These are phyloP conservation scores for Euleptes europaea DNA, from an alignment of 2,113 vertebrate species.

Conservation along the genomic window DNA sequence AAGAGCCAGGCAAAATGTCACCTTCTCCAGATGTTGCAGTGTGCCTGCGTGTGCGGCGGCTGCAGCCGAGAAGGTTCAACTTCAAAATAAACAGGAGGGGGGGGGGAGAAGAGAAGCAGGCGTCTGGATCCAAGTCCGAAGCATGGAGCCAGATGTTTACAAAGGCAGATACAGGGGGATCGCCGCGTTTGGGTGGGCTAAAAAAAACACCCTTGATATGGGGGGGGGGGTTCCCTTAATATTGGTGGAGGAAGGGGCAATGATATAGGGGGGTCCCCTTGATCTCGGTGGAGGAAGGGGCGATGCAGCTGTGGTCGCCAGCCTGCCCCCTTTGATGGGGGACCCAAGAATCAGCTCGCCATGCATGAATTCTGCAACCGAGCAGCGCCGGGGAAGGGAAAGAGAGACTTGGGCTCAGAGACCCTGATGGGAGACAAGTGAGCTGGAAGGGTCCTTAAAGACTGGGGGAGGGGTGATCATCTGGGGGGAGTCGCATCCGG, in stretches of 20 bases:
- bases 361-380: slow-evolving; percentile 73
- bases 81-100: slow-evolving; percentile 53
- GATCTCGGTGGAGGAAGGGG: rapidly evolving
- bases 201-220: background rate
- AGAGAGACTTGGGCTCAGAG: slow-evolving; percentile 57
- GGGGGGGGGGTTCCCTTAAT: background rate
- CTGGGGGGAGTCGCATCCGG: no score
- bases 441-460: slow-evolving; percentile 61
- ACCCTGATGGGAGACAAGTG: slow-evolving; percentile 53
- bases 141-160: slow-evolving; percentile 60
- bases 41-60: background rate
- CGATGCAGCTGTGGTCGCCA: slow-evolving; percentile 57
- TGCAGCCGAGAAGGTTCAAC: slow-evolving; percentile 70
- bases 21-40: slow-evolving; percentile 65
- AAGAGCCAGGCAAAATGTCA: slow-evolving; percentile 45
- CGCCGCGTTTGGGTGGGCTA: no score
- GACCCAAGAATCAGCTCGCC: slow-evolving; percentile 66
- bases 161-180: slow-evolving; percentile 4
- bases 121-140: slow-evolving; percentile 60
- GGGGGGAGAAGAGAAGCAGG: slow-evolving; percentile 44
- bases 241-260: background rate
- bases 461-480: no score
- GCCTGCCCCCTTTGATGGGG: slow-evolving; percentile 64
- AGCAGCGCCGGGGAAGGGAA: slow-evolving; percentile 55
- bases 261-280: no score